These are phyloP conservation scores for Marmota monax DNA, from an alignment of 2,113 vertebrate species.

Conservation along the genomic window DNA sequence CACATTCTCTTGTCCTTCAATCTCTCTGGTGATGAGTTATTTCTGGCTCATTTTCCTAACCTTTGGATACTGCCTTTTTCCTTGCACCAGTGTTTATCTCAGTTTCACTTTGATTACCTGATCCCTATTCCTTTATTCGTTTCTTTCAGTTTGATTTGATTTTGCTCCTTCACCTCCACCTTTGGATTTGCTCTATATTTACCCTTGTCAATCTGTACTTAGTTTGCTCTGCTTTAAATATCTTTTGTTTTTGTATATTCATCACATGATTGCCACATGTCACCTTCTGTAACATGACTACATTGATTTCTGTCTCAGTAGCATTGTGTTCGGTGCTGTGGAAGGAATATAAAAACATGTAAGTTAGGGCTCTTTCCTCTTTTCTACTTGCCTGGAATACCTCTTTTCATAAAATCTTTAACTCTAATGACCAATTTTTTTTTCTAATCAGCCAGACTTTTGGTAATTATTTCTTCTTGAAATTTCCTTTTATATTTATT, in stretches of 20 bases:
- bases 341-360: not conserved
- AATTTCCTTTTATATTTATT: conserved; percentile 2
- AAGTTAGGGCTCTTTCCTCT: not conserved
- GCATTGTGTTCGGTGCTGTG: not conserved
- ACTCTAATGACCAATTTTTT: not conserved
- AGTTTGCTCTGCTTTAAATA: not conserved
- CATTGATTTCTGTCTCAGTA: not conserved
- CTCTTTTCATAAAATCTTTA: not conserved
- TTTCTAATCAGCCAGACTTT: not conserved
- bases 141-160: conserved; percentile 5
- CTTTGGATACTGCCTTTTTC: not conserved
- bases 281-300: not conserved
- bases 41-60: conserved; percentile 40
- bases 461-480: conserved; percentile 21
- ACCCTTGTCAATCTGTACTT: not conserved
- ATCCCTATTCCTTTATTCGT: not conserved
- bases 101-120: conserved; percentile 18
- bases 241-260: not conserved
- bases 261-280: not conserved
- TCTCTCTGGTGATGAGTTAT: conserved; percentile 45
- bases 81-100: conserved; percentile 43
- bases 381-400: not conserved
- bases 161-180: not conserved
- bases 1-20: not conserved
- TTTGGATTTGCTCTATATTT: not conserved